Evolutionary conservation across 2,113 vertebrate genomes (phyloP), one percentile per base, ranked within the genome.

Genomic region (Psilopsiagon aurifrons): DNA sequence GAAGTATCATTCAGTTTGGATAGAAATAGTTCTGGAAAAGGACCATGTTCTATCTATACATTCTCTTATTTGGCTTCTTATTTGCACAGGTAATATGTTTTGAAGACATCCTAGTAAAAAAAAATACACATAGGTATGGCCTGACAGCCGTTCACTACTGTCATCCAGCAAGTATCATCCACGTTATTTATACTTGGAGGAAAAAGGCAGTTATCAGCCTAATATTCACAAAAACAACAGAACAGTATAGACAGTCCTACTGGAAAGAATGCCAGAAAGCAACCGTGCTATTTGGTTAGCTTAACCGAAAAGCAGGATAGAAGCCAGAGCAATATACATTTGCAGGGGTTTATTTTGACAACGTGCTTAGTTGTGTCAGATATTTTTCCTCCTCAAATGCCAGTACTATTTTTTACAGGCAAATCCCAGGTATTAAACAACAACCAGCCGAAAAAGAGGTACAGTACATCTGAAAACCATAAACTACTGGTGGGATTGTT

Each of bases 271-370:
- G 94, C 88, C 92, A 86, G 89, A 86, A 88, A 86, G 89, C 68
- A 95, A 83, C 17, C 54, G 76, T 63, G 85, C 62, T 95, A 83
- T 97, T 97, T 95, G 57, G 67, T 94, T 97, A 96, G 92, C 83
- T 96, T 86, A 92, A 89, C 86, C 73, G 75, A 93, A 95, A 92
- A 93, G 90, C 54, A 88, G 59, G 76, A 74, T 33, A 86, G 76
- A 86, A 84, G 86, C 86, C 94, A 95, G 95, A 96, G 94, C 87
- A 94, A 94, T 84, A 95, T 92, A 94, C 87, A 93, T 91, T 76
- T 74, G 87, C 77, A 88, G 51, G 73, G 74, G 84, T 87, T 96
- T 95, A 90, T 95, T 96, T 95, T 81, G 92, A 95, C 93, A 93
- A 74, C 54, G 43, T 94, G 92, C 92, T 96, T 96, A 90, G 59